Evolutionary conservation across 1,140 invertebrate genomes (phyloP), one percentile per base, ranked within the genome.

Genomic region (Drosophila rhopaloa): DNA sequence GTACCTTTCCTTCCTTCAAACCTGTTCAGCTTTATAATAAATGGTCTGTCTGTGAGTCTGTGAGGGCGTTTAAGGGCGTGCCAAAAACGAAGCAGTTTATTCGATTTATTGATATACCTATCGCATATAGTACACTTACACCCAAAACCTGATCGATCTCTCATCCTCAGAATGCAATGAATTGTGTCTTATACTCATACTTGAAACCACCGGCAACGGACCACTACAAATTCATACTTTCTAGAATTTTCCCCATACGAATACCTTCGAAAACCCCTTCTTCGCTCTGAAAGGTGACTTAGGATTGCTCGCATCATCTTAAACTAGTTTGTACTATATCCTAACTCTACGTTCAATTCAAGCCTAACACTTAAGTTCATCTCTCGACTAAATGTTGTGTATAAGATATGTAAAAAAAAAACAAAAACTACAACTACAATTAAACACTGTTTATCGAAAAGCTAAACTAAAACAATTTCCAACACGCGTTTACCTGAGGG

Each of bases 131-230:
- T 63, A 58, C 60, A 60, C 60, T 7, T 32, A 16, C 14, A 16
- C 11, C 16, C 43, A 51, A 9, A 47, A 72, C 56, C 50, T 53
- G 68, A 71, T 54, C 65, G 67, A 55, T 70, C 50, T 71, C 63
- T 54, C 70, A 74, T 74, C 50, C 57, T 62, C 57, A 74, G 68
- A 54, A 65, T 74, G 60, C 72, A 57, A 75, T 58, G 60, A 63
- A 76, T 65, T 76, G 73, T 76, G 62, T 76, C 73, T 76, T 76
- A 67, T 54, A 76, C 47, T 76, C 61, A 76, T 76, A 67, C 72
- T 53, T 37, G 73, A 67, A 76, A 76, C 73, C 73, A 76, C 73
- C 73, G 73, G 73, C 73, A 76, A 76, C 73, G 73, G 73, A 76
- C 73, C 73, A 76, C 73, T 62, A 55, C 5, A 5, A 51, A 35